These are phyloP conservation scores for Acanthornis magna DNA, from an alignment of 2,797 vertebrate genomes.

Conservation along the genomic window DNA sequence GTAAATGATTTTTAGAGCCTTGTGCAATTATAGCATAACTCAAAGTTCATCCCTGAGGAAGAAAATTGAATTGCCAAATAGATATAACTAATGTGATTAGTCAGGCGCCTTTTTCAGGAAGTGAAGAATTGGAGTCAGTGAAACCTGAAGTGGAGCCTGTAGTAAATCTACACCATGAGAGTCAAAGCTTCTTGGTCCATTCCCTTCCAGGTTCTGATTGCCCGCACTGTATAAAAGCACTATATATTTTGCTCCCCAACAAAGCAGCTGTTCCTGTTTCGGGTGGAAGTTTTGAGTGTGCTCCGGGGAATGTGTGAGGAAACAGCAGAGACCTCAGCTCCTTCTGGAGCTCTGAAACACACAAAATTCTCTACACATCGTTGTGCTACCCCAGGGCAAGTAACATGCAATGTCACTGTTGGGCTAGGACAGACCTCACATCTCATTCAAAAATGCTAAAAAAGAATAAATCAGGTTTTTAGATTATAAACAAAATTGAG, in stretches of 20 bases:
- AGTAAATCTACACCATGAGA: neutral
- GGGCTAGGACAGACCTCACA: neutral
- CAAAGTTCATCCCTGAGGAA: neutral
- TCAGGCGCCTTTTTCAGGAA: neutral
- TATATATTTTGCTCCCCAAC: neutral
- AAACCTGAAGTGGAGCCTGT: neutral
- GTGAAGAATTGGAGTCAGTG: neutral
- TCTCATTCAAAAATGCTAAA: neutral
- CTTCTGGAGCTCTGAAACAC: neutral
- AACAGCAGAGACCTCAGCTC: neutral
- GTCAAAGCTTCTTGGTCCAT: neutral
- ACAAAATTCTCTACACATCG: neutral
- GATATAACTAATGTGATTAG: neutral
- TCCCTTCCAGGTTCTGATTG: neutral
- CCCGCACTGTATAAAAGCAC: neutral
- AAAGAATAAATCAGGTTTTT: neutral
- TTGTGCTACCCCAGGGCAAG: neutral
- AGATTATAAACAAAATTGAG: neutral
- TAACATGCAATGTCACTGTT: neutral
- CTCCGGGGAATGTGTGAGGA: neutral
- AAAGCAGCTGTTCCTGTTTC: neutral
- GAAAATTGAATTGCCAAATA: neutral
- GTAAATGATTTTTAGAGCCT: slow-evolving; percentile 5
- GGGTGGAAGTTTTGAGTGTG: neutral
- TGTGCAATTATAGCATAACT: neutral